Base-by-base conservation (phyloP, 2,113 vertebrate genomes). In the Lophotis ruficrista region DNA sequence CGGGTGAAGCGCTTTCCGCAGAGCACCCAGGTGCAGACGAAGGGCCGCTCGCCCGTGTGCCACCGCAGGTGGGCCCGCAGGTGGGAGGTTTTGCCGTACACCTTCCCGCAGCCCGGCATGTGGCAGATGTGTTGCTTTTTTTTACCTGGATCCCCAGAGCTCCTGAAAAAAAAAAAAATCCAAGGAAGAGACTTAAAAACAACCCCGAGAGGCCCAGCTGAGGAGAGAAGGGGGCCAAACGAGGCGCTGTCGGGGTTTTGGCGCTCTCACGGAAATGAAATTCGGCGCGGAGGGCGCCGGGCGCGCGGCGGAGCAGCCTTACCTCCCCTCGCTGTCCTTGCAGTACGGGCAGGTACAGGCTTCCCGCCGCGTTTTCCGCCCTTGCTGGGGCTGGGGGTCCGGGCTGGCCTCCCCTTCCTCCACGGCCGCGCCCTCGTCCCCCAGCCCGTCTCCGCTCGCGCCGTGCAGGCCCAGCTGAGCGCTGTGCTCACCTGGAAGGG, bases 91-190 rank as follows among this genome's bases (percentile, higher is more conserved):
- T 99, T 99, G 27, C 99, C 99, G 22, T 99, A 99, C 30, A 99
- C 98, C 97, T 99, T 99, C 35, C 98, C 99, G 78, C 99, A 99
- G 76, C 99, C 99, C 2, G 98, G 97, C 65, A 99, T 99, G 97
- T 99, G 99, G 94, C 99, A 99, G 92, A 99, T 99, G 91, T 99
- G 99, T 94, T 99, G 99, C 95, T 99, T 99, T 94, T 99, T 99
- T 88, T 99, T 99, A n/a, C 98, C 98, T 50, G 99, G 99, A 75
- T 99, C 99, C 64, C 98, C 98, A 61, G 98, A 97, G 37, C 96
- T 94, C 94, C 98, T 98, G 68, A 27, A 85, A 94, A 37, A 50
- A 14, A 41, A 41, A 41, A 41, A 13, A 41, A 43, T 6, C 28
- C 9, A 3, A 3, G 11, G 14, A 10, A 8, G 12, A 14, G 38